phyloP scores from a whole-genome alignment of 2,797 vertebrate species.

The Sebastes minor region DNA sequence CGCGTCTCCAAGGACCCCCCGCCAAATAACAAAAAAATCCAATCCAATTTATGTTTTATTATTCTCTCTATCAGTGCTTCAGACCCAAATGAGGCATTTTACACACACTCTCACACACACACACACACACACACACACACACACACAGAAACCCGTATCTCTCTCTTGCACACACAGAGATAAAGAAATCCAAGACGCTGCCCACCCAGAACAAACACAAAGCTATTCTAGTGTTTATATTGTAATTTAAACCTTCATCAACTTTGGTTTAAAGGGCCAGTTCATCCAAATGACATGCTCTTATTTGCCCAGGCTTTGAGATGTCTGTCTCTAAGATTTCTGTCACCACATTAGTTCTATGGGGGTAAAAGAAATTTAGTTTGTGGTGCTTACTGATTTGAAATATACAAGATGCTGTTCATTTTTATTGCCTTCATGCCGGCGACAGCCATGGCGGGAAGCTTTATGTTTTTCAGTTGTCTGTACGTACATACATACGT shows the following conservation, averaged over 20 bases:
- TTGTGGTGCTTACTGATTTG: background rate
- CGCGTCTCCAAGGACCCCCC: constrained; percentile 27
- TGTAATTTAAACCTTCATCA: background rate
- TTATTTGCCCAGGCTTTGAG: background rate
- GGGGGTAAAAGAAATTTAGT: background rate
- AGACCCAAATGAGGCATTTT: constrained; percentile 7
- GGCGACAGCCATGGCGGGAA: too few species aligned
- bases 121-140: background rate
- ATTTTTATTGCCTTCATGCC: background rate
- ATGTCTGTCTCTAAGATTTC: background rate
- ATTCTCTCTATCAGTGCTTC: constrained; percentile 33
- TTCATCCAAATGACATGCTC: background rate
- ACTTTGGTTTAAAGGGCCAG: background rate
- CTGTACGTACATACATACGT: too few species aligned
- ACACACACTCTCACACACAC: background rate
- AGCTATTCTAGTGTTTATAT: background rate
- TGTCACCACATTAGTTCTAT: too few species aligned
- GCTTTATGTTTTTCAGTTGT: too few species aligned
- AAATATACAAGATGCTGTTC: background rate
- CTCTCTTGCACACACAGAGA: background rate
- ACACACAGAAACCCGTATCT: background rate
- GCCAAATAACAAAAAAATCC: constrained; percentile 19
- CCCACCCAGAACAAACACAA: background rate
- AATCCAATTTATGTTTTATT: constrained; percentile 52
- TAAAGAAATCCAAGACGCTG: background rate